phyloP scores from a whole-genome alignment of 2,797 vertebrate genomes.

The Cuculus canorus region DNA sequence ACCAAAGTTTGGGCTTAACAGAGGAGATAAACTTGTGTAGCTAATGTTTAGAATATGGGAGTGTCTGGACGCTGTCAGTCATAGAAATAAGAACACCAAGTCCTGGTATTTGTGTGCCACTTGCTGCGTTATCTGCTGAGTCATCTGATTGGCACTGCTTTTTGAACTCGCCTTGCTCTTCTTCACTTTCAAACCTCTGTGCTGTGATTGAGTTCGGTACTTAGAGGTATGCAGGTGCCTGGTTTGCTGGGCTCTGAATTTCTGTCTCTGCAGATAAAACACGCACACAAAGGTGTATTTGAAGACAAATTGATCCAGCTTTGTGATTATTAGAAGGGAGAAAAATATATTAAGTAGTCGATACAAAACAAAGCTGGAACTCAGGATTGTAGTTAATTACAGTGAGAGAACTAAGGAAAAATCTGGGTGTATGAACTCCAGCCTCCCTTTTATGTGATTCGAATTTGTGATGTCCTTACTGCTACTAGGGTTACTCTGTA shows the following conservation, averaged over 20 bases:
- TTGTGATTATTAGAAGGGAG: neutral
- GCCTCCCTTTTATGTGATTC: neutral
- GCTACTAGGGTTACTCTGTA: neutral
- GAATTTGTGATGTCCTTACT: neutral
- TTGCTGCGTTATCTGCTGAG: neutral
- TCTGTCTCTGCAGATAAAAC: neutral
- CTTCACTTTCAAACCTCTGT: neutral
- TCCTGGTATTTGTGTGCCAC: neutral
- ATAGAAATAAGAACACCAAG: neutral
- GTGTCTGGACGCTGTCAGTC: neutral
- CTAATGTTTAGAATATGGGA: neutral
- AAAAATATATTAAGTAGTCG: neutral
- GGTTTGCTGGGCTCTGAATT: neutral
- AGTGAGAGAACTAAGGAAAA: neutral
- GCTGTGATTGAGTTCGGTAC: neutral
- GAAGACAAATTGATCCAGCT: neutral
- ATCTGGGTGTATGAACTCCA: neutral
- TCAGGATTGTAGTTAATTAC: neutral
- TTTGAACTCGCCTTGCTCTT: neutral
- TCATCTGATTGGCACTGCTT: conserved; percentile 1
- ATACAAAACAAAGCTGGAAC: neutral
- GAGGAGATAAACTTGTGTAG: neutral
- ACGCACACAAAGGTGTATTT: neutral
- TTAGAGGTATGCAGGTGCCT: neutral
- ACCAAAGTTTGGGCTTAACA: neutral